Evolutionary conservation across 1,140 invertebrate species (phyloP).

Genomic region (Chironomus tepperi): DNA sequence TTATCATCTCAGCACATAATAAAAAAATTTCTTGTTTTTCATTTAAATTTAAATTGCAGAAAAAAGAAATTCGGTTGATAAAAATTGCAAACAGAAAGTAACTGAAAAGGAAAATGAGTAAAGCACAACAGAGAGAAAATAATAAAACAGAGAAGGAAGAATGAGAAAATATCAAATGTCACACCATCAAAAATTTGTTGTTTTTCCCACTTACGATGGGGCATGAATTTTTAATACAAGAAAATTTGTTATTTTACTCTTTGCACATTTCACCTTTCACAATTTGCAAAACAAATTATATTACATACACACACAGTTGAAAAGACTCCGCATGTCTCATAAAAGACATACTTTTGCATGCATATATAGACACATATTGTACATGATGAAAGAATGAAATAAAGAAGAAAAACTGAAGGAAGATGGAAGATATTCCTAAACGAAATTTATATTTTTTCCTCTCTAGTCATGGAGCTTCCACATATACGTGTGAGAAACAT

Average conservation of each 20-base stretch:
- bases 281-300: constrained; percentile 22
- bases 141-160: background rate
- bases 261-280: constrained; percentile 23
- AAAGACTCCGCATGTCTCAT: constrained; percentile 9
- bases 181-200: background rate
- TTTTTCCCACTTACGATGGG: constrained; percentile 11
- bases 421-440: constrained; percentile 13
- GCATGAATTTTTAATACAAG: constrained; percentile 20
- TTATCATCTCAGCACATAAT: constrained; percentile 14
- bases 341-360: background rate
- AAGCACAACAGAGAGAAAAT: too few relatives aligned
- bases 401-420: background rate
- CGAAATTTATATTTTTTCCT: background rate
- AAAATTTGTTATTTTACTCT: constrained; percentile 20
- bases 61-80: background rate
- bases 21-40: constrained; percentile 3
- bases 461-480: background rate
- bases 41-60: constrained; percentile 10
- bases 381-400: constrained; percentile 13
- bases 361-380: background rate
- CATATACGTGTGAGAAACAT: background rate
- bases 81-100: background rate
- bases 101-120: background rate
- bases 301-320: background rate
- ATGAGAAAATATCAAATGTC: constrained; percentile 10